A percentile compares a stretch with the other conserved stretches of the same genome.
phyloP scores from a whole-genome alignment of 2,797 vertebrate genomes.

The Rallus crepitans region DNA sequence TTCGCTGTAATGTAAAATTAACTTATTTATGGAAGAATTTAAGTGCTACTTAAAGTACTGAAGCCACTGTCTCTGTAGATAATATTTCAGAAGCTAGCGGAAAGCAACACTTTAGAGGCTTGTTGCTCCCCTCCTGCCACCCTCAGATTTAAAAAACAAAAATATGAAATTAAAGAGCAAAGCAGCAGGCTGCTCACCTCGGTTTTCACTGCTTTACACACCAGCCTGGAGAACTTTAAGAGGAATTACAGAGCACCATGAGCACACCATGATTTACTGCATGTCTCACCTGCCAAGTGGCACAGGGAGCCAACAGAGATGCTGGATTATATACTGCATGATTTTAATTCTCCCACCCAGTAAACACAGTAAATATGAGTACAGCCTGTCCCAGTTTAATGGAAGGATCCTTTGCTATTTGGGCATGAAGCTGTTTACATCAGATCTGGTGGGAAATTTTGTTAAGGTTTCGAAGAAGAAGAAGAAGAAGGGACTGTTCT shows the following conservation, averaged over 20 bases:
- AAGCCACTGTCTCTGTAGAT: conserved; percentile 13
- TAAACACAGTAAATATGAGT: neutral
- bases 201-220: neutral
- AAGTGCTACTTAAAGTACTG: conserved; percentile 45
- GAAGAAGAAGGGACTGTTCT: neutral
- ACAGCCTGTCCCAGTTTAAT: conserved; percentile 9
- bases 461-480: neutral
- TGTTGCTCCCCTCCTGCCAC: neutral
- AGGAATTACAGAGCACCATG: neutral
- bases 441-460: neutral
- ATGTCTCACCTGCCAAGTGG: neutral
- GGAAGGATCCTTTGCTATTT: neutral
- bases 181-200: neutral
- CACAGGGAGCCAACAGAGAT: neutral
- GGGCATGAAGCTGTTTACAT: neutral
- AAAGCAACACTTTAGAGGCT: conserved; percentile 1
- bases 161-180: neutral
- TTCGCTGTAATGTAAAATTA: conserved; percentile 62
- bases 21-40: conserved; percentile 65
- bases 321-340: neutral
- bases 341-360: conserved; percentile 14
- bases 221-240: neutral
- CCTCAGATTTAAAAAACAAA: neutral
- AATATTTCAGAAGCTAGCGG: conserved; percentile 2
- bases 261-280: conserved; percentile 13